Base-by-base conservation (phyloP, 2,797 vertebrate species). In the Arctocebus calabarensis region DNA sequence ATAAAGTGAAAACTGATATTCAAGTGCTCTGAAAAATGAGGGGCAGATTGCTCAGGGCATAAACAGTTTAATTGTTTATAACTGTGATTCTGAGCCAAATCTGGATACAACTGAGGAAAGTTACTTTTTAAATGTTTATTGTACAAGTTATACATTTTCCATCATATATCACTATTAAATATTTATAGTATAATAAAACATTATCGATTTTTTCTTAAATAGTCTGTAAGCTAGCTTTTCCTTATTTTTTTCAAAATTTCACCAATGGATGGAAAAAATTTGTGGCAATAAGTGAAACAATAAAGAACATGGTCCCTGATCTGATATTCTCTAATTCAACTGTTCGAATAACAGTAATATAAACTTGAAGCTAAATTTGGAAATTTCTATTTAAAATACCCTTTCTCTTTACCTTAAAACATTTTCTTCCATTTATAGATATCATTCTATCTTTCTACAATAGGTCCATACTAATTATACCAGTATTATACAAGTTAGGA, bases 401-500 rank as follows among this genome's bases (percentile, higher is more conserved):
- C 34, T 1, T 61, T 91, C 82, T 90, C 84, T 59, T 96, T 84
- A 88, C 40, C 22, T 74, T 20, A 13, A 57, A 95, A 83, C 37
- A 94, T 57, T 4, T 94, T 96, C 40, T 84, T 43, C 32, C 40
- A 86, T 85, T 94, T 74, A 95, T 6, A 74, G 27, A 97, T 90
- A 95, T 93, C 66, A 93, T 95, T 97, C 40, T 97, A n/a, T 89
- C 7, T 74, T 92, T 86, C 27, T 62, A 25, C 45, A 91, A 3
- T 64, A 40, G 27, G 95, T 94, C 17, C 37, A 68, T 79, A 70
- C 55, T 64, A 82, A 66, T 83, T 62, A 94, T 68, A 55, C 71
- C 40, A 66, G 34, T 2, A 43, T 64, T 82, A n/a, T 57, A 90
- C 68, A 95, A 57, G 37, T 95, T 88, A 88, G 61, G 20, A 74